Conservation (phyloP, 2,113 vertebrate species). For the Neomonachus schauinslandi region DNA sequence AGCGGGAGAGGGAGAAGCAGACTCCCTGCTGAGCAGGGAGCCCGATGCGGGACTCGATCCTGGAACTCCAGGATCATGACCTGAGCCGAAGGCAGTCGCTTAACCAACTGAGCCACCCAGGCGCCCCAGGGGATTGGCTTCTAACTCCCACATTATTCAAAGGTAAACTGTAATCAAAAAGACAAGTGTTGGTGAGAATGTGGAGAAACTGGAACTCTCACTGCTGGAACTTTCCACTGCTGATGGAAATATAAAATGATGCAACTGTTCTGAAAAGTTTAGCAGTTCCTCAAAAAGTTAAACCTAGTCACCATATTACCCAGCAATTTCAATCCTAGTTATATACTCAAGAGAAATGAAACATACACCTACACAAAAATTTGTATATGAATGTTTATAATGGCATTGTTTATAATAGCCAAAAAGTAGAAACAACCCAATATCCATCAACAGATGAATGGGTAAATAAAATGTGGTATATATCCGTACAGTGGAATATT, state of each 20-base stretch:
- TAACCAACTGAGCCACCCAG: too few species aligned
- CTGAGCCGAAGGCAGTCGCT: too few species aligned
- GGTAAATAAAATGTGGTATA: background rate
- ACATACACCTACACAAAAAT: background rate
- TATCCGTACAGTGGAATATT: background rate
- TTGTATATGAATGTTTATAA: background rate
- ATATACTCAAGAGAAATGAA: constrained; percentile 3
- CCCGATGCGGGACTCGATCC: too few species aligned
- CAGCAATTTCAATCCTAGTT: constrained; percentile 16
- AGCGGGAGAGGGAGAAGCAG: too few species aligned
- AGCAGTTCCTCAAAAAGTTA: background rate
- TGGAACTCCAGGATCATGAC: too few species aligned
- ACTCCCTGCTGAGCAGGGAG: too few species aligned
- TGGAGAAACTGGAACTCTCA: background rate
- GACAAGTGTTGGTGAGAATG: background rate
- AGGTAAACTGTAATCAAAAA: constrained; percentile 18
- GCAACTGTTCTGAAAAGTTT: background rate
- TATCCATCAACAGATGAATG: background rate
- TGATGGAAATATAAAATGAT: background rate
- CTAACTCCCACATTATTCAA: background rate
- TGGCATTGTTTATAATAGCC: background rate
- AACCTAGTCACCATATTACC: background rate
- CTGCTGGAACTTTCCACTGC: background rate
- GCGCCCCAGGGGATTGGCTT: background rate
- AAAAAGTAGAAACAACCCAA: background rate